Conservation (phyloP, 2,113 vertebrate species). For the Rattus rattus region DNA sequence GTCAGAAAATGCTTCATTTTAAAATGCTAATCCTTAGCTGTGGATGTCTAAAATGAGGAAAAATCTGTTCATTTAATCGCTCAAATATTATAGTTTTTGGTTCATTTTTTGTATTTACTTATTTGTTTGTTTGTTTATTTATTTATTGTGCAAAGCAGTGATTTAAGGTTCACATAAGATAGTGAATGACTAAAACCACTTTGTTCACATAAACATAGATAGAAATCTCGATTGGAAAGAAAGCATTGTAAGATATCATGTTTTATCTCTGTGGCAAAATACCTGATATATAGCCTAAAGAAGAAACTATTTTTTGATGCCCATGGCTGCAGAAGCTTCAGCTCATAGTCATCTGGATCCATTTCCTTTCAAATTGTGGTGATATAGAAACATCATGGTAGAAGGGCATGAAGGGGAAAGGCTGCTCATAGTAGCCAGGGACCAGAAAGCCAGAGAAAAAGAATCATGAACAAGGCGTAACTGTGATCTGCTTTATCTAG, state of each 20-base stretch:
- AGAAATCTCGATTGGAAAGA: background rate
- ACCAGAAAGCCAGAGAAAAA: background rate
- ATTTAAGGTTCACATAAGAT: background rate
- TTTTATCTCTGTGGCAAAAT: background rate
- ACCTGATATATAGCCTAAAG: background rate
- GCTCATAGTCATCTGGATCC: background rate
- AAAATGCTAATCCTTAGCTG: background rate
- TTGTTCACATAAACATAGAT: background rate
- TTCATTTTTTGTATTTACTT: too few relatives aligned
- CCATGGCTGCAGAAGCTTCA: background rate
- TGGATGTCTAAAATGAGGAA: background rate
- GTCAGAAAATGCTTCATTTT: background rate
- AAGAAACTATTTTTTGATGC: background rate
- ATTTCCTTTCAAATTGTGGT: background rate
- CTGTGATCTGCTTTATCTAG: background rate
- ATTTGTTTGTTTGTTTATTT: too few relatives aligned
- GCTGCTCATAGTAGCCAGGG: too few relatives aligned
- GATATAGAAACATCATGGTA: background rate
- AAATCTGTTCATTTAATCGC: background rate
- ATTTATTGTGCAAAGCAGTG: background rate
- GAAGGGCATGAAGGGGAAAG: background rate
- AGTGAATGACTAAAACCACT: background rate
- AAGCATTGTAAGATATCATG: background rate
- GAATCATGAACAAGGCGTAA: rapidly evolving
- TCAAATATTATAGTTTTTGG: background rate